phyloP scores from a whole-genome alignment of 2,113 vertebrate genomes.

The Clarias gariepinus region DNA sequence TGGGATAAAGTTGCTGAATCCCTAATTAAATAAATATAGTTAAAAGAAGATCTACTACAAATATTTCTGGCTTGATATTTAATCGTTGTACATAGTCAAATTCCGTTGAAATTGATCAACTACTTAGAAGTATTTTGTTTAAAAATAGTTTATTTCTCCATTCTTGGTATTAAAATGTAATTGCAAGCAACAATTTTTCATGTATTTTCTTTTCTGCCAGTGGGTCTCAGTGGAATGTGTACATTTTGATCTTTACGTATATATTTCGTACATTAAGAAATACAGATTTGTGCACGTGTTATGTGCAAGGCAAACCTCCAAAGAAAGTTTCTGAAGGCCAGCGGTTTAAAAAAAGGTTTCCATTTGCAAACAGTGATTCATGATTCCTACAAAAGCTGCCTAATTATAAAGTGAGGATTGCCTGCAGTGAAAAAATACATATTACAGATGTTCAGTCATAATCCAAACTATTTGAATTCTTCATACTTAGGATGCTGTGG shows the following conservation, averaged over 20 bases:
- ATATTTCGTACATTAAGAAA: neutral
- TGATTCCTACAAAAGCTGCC: neutral
- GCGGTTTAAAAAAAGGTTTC: neutral
- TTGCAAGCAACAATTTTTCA: neutral
- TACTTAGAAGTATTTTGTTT: neutral
- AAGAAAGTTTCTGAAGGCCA: neutral
- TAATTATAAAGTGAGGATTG: slow-evolving; percentile 1
- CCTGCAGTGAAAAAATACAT: neutral
- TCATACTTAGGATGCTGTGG: neutral
- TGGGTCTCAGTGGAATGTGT: neutral
- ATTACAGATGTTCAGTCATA: slow-evolving; percentile 15
- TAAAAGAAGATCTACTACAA: neutral
- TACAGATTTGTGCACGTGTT: neutral
- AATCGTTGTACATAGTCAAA: neutral
- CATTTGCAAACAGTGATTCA: slow-evolving; percentile 6
- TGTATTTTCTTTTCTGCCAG: neutral
- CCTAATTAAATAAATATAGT: neutral
- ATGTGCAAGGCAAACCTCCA: neutral
- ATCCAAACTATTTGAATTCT: neutral
- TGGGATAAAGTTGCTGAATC: neutral
- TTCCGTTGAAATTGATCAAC: neutral
- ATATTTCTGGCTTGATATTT: neutral
- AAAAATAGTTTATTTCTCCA: neutral
- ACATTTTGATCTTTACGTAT: neutral
- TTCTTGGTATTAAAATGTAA: neutral